These are phyloP conservation scores for Solea senegalensis DNA, from an alignment of 2,113 vertebrate species.

Conservation along the genomic window DNA sequence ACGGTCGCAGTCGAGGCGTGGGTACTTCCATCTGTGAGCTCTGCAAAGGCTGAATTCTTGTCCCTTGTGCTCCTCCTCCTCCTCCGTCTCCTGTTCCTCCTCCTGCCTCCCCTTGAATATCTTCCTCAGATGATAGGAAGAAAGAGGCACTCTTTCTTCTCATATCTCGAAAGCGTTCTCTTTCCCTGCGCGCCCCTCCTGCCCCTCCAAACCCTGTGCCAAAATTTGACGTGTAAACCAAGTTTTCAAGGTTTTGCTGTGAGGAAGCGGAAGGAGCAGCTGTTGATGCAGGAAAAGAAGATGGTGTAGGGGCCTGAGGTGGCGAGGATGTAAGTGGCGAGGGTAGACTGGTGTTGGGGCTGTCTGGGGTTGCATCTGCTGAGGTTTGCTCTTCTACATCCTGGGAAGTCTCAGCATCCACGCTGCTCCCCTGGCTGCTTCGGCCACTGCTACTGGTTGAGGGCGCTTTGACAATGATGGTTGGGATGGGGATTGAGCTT, in stretches of 20 bases:
- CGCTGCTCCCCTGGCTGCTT: constrained; percentile 93
- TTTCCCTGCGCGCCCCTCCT: constrained; percentile 83
- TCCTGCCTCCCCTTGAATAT: constrained; percentile 74
- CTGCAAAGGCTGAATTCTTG: constrained; percentile 71
- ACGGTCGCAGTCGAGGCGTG: constrained; percentile 85
- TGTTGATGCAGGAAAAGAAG: constrained; percentile 77
- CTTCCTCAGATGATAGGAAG: constrained; percentile 90
- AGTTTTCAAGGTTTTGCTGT: constrained; percentile 72
- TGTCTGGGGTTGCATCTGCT: constrained; percentile 49
- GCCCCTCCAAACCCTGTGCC: constrained; percentile 81
- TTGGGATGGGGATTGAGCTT: constrained; percentile 93
- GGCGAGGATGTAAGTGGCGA: constrained; percentile 79
- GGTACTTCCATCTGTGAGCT: constrained; percentile 74
- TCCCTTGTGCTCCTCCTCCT: constrained; percentile 25
- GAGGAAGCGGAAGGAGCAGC: constrained; percentile 48
- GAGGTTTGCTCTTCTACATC: constrained; percentile 68
- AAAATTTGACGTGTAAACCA: constrained; percentile 86
- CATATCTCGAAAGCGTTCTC: constrained; percentile 89
- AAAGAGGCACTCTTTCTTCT: constrained; percentile 89
- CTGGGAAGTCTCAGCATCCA: constrained; percentile 81
- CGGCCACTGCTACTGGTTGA: constrained; percentile 94
- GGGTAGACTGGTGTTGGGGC: constrained; percentile 72
- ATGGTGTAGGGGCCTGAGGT: constrained; percentile 74
- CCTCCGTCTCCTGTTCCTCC: constrained; percentile 60
- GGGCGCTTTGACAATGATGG: constrained; percentile 92